Base-by-base conservation (phyloP, 2,888 invertebrate genomes). In the Callyntrura sp. region DNA sequence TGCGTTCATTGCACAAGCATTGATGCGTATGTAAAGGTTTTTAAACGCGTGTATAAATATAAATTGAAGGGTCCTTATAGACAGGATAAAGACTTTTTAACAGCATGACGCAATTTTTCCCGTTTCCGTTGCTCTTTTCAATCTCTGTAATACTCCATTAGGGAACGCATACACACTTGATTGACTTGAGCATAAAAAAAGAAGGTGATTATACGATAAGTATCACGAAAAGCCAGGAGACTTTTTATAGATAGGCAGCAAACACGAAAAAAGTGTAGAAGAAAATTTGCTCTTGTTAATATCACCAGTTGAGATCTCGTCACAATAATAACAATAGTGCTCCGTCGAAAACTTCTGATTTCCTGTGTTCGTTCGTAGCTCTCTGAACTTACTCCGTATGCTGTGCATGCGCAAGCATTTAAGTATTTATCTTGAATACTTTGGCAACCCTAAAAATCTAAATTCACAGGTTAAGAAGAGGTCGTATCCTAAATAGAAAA, bases 291-390 rank as follows among this genome's bases (percentile, higher is more conserved):
- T 68, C 28, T 68, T 14, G 28, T 60, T 57, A 28, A 28, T 57
- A 55, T 79, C 79, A 79, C 8, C 25, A 79, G 55, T 62, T 43
- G 43, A 48, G 48, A 84, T 84, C 68, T 84, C 84, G 43, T 82
- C 2, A 14, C 28, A 65, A 65, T 65, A 28, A 65, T 28, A 65
- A 65, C 28, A 65, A 65, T 65, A 23, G 28, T 35, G 17, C 17
- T 68, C 68, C 35, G 17, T 68, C 14, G 35, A 70, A 62, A 82
- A 82, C 45, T 73, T 85, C 73, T 85, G 73, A 85, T 85, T 85
- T 85, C 84, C 84, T 73, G 84, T 73, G 84, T 85, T 68, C 6
- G 12, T 35, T 35, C 68, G 17, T 43, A 17, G 0, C 68, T 35
- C n/a, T 43, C 25, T 57, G 8, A 6, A n/a, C n/a, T 57, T 17